Evolutionary conservation across 2,888 invertebrate species (phyloP).

Genomic region (Nasonia oneida): DNA sequence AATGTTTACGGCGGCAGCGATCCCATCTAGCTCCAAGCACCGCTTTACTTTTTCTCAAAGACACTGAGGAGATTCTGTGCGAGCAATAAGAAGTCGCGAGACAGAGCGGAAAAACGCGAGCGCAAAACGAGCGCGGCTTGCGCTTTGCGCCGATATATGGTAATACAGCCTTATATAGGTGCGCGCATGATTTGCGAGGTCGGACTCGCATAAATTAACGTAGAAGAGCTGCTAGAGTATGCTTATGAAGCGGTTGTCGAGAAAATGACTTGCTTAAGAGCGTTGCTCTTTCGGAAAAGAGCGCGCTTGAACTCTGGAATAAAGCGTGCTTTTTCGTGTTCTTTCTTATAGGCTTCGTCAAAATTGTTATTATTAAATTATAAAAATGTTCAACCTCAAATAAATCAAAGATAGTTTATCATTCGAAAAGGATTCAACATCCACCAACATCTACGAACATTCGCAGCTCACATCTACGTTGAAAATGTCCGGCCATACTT

Average conservation of each 20-base stretch:
- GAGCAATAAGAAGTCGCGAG: not conserved
- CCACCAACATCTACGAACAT: not conserved
- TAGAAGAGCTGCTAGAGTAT: not conserved
- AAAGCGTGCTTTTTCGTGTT: no score
- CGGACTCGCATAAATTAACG: not conserved
- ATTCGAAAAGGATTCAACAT: not conserved
- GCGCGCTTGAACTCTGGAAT: no score
- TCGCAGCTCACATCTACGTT: no score
- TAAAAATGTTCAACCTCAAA: not conserved
- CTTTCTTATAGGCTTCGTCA: no score
- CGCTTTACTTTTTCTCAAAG: slow-evolving; percentile 7
- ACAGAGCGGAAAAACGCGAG: not conserved
- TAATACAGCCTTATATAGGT: slow-evolving; percentile 10
- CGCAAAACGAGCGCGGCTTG: not conserved
- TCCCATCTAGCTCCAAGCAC: not conserved
- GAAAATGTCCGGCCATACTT: no score
- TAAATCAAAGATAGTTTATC: not conserved
- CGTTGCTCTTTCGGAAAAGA: not conserved
- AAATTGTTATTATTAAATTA: no score
- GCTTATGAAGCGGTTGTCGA: not conserved
- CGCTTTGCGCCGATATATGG: not conserved
- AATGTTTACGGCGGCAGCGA: slow-evolving; percentile 38
- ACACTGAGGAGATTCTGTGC: not conserved
- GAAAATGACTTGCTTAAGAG: not conserved
- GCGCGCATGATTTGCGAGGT: not conserved